Base-by-base conservation (phyloP, 92 coral and sea anemone species). In the Parazoanthus darwini region DNA sequence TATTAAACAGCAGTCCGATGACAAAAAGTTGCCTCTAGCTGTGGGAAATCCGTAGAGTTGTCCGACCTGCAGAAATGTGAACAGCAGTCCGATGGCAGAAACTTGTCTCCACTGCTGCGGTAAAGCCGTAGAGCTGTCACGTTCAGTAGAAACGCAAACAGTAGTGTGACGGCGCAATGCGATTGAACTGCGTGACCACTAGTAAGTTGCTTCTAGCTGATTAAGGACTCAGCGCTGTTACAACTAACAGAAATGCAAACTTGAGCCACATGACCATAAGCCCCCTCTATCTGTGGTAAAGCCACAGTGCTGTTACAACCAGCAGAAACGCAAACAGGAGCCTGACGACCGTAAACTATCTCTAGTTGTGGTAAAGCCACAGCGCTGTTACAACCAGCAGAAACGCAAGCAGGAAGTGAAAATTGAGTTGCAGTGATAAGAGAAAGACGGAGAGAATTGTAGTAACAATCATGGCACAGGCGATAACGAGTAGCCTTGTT, bases 381-480 rank as follows among this genome's bases (percentile, higher is more conserved):
- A 96, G 88, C 11, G 98, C 94, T 46, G 88, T 71, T 8, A 92
- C 81, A 51, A 96, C 96, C 42, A 96, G 82, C 42, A 91, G 70
- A 59, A 94, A 94, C 0, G 98, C 98, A 29, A 85, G 39, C n/a
- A 89, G 85, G 77, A 96, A 96, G 80, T 92, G 92, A 23, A 89
- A 33, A 46, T 96, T 96, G n/a, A 96, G 91, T 76, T 94, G 95
- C 26, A 96, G 94, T 25, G 93, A 90, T 79, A 94, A 89, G 25
- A 94, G 84, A 2, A 92, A 4, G 54, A 94, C 94, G 25, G 98
- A 94, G 65, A 96, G 86, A 20, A 89, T 63, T 5, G 98, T 96
- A 63, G 93, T 96, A 18, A 96, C 97, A 25, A 94, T 59, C 97
- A 96, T 96, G 35, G 98, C 95, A 67, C 98, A 94, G 13, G 98